phyloP scores from a whole-genome alignment of 1,140 invertebrate genomes.

The Palaemon carinicauda region DNA sequence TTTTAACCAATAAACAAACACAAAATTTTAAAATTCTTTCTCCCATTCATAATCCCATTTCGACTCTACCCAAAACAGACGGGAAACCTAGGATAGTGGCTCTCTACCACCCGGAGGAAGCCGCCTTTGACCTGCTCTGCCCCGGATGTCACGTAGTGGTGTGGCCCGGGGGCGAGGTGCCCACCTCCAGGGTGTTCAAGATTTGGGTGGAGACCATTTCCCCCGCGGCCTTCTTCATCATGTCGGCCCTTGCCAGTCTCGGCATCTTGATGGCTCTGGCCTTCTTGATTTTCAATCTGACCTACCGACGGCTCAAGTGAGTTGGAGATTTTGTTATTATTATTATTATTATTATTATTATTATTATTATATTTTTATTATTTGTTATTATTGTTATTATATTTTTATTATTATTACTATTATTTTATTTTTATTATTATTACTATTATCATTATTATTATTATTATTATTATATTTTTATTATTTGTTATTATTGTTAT shows the following conservation, averaged over 20 bases:
- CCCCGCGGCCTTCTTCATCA: conserved; percentile 75
- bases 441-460: too few species aligned
- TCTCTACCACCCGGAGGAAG: conserved; percentile 76
- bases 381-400: too few species aligned
- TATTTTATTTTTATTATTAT: too few species aligned
- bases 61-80: background rate
- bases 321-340: too few species aligned
- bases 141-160: conserved; percentile 73
- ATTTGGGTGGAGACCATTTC: conserved; percentile 78
- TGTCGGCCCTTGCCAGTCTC: conserved; percentile 75
- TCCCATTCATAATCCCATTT: too few species aligned
- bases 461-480: too few species aligned
- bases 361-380: too few species aligned
- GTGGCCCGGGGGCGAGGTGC: conserved; percentile 81
- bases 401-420: too few species aligned
- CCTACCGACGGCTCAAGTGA: conserved; percentile 86
- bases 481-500: too few species aligned
- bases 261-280: conserved; percentile 80
- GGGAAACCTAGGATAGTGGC: conserved; percentile 76
- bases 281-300: conserved; percentile 86
- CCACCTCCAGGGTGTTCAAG: conserved; percentile 78
- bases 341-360: too few species aligned
- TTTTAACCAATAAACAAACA: too few species aligned
- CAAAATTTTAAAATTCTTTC: too few species aligned
- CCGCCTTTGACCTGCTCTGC: conserved; percentile 75